Evolutionary conservation across 2,113 vertebrate species (phyloP).

Genomic region (Chascanopsetta lugubris): DNA sequence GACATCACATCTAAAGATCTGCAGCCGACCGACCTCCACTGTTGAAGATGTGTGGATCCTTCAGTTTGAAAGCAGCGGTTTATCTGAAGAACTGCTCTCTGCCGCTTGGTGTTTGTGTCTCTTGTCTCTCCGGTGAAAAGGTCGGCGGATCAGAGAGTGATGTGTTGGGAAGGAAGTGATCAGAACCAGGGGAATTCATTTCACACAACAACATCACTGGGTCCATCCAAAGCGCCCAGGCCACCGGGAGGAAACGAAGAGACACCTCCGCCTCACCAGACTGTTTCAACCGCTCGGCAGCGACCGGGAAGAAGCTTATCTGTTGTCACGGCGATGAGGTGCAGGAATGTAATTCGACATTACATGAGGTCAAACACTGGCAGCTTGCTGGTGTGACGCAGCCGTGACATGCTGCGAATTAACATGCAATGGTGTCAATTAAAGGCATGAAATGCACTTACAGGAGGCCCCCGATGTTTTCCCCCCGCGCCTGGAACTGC

Average conservation of each 20-base stretch:
- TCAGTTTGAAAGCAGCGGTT: too few relatives aligned
- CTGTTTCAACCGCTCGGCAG: slow-evolving; percentile 52
- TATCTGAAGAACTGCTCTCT: too few relatives aligned
- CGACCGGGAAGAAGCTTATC: slow-evolving; percentile 74
- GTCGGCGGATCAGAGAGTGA: slow-evolving; percentile 4
- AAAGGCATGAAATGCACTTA: slow-evolving; percentile 79
- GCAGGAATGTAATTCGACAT: slow-evolving; percentile 74
- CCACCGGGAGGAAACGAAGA: slow-evolving; percentile 1
- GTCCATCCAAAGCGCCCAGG: background rate
- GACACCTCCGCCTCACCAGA: slow-evolving; percentile 28
- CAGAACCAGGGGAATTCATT: slow-evolving; percentile 3
- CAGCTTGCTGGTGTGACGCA: slow-evolving; percentile 72
- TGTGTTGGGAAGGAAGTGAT: slow-evolving; percentile 12
- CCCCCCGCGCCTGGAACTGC: slow-evolving; percentile 31
- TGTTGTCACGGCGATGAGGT: slow-evolving; percentile 73
- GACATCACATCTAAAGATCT: too few relatives aligned
- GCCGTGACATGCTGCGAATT: slow-evolving; percentile 75
- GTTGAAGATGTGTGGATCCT: too few relatives aligned
- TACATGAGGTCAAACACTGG: slow-evolving; percentile 75
- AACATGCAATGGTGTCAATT: slow-evolving; percentile 77
- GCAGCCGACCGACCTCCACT: too few relatives aligned
- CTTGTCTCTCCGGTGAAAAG: too few relatives aligned
- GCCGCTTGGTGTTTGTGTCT: too few relatives aligned
- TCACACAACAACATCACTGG: slow-evolving; percentile 3
- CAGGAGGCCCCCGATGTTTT: slow-evolving; percentile 50